Conservation (phyloP, 1,140 invertebrate species). For the Octopus bimaculoides region DNA sequence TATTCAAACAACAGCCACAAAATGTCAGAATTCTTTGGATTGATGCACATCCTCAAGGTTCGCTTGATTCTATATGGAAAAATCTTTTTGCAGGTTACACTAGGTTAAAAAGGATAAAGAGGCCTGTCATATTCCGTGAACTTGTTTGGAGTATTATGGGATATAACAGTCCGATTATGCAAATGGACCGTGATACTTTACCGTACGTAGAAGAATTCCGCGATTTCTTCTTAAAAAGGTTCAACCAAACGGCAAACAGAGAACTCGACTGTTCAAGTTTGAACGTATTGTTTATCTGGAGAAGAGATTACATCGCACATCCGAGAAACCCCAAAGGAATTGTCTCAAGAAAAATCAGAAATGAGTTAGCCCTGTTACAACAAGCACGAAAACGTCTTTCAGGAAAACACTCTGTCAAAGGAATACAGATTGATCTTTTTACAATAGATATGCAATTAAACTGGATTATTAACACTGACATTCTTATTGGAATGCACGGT, state of each 20-base stretch:
- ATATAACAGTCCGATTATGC: constrained; percentile 47
- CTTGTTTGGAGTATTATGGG: constrained; percentile 47
- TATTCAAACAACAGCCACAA: constrained; percentile 36
- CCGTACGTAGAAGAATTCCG: constrained; percentile 48
- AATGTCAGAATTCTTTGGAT: constrained; percentile 40
- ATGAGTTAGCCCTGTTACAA: constrained; percentile 40
- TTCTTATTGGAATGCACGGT: constrained; percentile 95
- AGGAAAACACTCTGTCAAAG: constrained; percentile 27
- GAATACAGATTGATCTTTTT: constrained; percentile 43
- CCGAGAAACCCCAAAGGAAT: constrained; percentile 42
- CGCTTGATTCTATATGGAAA: constrained; percentile 43
- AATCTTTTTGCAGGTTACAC: constrained; percentile 38
- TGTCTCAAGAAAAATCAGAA: constrained; percentile 43
- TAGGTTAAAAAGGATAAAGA: constrained; percentile 22
- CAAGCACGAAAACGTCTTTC: constrained; percentile 17
- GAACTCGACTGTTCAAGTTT: constrained; percentile 35
- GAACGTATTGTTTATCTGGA: constrained; percentile 45
- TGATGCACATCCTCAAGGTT: constrained; percentile 45
- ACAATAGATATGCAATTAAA: constrained; percentile 42
- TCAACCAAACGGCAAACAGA: constrained; percentile 15
- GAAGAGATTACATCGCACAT: constrained; percentile 47
- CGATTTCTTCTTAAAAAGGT: constrained; percentile 41
- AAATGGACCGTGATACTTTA: constrained; percentile 24
- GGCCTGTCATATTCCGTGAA: constrained; percentile 24
- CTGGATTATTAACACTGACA: constrained; percentile 70